Base-by-base conservation (phyloP, 2,113 vertebrate species). In the Crotalus helleri region DNA sequence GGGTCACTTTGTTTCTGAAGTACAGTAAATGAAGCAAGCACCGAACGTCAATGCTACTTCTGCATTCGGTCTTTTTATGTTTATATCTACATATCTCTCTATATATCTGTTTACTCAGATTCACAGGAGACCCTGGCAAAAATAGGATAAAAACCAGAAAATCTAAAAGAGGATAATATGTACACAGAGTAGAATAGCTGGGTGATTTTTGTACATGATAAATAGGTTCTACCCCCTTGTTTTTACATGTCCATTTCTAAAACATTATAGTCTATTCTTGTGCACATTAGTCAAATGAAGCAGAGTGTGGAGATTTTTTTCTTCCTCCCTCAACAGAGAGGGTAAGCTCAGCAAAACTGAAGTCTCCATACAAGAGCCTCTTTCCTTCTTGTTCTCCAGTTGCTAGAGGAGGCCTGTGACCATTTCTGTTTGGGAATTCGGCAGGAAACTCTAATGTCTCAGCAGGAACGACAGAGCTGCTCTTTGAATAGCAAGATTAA, bases 401-500 rank as follows among this genome's bases (percentile, higher is more conserved):
- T 1, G 51, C n/a, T 85, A n/a, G 24, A 0, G 58, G 88, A 88
- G 12, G 87, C 13, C 29, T 46, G 12, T 5, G 21, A 44, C 85
- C 4, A 93, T 1, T 58, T 85, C 21, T 26, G 1, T 19, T 46
- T 85, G 10, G 21, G 12, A 10, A 91, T 39, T 17, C 3, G 87
- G 21, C 88, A 91, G 33, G 49, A 8, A 81, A 39, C 17, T 39
- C 69, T 39, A 81, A 81, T 81, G 69, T 15, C 69, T 81, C 69
- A 81, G 17, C 74, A 81, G 33, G 33, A 81, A 44, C 7, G 19
- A 44, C 33, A n/a, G 29, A n/a, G 15, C 3, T 4, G 3, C n/a
- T 51, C 51, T 85, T 57, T 58, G 19, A 53, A 61, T 0, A 15
- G 85, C 55, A 46, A 39, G 49, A 39, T 0, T 0, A 90, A 85